Percentiles rank a stretch among this genome's conserved stretches.
Conservation (phyloP, 2,888 invertebrate genomes). For the Cephus runcator region DNA sequence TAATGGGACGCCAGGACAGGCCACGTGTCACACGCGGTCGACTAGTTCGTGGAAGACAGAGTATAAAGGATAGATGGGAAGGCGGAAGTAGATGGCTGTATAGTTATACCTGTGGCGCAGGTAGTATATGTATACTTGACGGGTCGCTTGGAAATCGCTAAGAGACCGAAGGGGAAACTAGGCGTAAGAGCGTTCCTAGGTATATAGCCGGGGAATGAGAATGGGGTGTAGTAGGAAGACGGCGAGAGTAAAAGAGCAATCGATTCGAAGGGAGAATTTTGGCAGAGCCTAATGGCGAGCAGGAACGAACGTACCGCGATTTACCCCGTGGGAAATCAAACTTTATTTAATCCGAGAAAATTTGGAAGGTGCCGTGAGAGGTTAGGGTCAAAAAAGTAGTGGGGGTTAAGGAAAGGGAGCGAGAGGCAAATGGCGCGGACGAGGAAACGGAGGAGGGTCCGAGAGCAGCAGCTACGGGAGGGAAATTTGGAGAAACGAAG, state of each 20-base stretch:
- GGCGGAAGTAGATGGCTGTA: neutral
- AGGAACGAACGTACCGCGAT: slow-evolving; percentile 31
- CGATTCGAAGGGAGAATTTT: slow-evolving; percentile 5
- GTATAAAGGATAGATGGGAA: neutral
- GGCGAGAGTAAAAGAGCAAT: neutral
- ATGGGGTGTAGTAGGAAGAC: neutral
- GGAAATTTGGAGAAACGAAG: neutral
- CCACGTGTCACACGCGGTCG: neutral
- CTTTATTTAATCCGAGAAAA: slow-evolving; percentile 43
- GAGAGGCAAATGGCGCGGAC: slow-evolving; percentile 3
- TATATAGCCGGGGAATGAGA: neutral
- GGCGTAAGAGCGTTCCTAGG: neutral
- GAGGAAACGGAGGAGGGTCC: neutral
- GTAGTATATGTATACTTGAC: neutral
- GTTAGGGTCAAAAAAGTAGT: slow-evolving; percentile 9
- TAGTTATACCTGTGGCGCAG: neutral
- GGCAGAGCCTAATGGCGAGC: slow-evolving; percentile 7
- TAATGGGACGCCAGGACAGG: slow-evolving; percentile 16
- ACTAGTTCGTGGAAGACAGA: neutral
- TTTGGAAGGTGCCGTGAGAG: slow-evolving; percentile 30
- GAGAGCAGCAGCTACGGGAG: neutral
- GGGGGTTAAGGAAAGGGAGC: neutral
- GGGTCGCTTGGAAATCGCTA: neutral
- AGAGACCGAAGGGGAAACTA: neutral
- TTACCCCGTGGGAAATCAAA: slow-evolving; percentile 57